Conservation (phyloP, 1,140 invertebrate species). For the Plodia interpunctella region DNA sequence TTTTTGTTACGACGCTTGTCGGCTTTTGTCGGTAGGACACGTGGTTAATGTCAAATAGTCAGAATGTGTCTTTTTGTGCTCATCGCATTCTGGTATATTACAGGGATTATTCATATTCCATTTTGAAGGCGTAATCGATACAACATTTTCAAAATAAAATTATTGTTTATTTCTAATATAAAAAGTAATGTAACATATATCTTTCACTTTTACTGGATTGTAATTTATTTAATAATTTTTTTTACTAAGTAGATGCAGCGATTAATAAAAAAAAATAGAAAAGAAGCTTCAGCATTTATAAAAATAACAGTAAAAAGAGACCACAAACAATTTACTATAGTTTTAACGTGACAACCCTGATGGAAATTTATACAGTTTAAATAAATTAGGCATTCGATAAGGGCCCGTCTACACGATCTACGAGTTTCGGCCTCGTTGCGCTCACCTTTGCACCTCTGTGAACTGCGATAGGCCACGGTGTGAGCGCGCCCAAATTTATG, state of each 20-base stretch:
- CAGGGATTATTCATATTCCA: background rate
- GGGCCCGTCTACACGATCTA: conserved; percentile 3
- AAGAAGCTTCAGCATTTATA: too few relatives aligned
- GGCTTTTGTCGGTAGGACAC: conserved; percentile 17
- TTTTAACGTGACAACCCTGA: background rate
- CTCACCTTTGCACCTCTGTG: background rate
- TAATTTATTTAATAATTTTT: too few relatives aligned
- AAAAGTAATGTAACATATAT: too few relatives aligned
- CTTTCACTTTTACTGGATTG: too few relatives aligned
- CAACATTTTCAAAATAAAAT: too few relatives aligned
- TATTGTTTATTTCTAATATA: too few relatives aligned
- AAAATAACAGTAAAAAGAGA: background rate
- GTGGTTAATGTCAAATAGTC: conserved; percentile 20
- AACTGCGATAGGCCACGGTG: background rate
- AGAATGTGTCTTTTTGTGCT: conserved; percentile 14
- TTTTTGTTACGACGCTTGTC: conserved; percentile 13
- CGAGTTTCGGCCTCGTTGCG: background rate
- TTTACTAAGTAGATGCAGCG: too few relatives aligned
- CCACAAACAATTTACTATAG: background rate
- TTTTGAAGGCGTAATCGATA: background rate
- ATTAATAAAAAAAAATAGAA: too few relatives aligned
- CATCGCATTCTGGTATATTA: background rate
- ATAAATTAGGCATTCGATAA: conserved; percentile 7
- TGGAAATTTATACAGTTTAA: conserved; percentile 3
- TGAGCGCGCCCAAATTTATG: background rate